Evolutionary conservation across 2,888 invertebrate species (phyloP), one percentile per base, ranked within the genome.

Genomic region (Gibbula magus): DNA sequence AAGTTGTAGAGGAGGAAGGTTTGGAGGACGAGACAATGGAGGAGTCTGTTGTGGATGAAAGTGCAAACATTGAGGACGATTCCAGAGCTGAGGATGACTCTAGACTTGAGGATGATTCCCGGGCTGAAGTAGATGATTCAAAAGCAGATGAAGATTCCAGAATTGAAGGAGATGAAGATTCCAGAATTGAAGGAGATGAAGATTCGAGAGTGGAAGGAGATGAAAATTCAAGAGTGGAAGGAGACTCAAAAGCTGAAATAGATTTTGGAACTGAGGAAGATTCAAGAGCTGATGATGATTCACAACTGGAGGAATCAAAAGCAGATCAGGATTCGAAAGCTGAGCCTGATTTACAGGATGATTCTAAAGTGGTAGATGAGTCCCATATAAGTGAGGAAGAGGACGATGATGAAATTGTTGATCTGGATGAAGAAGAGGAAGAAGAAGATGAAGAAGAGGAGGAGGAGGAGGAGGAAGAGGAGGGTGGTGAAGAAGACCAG

Each of bases 11-110:
- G 0, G 74, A 35, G 61, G 77, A 73, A 10, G 61, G 7, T 22
- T 22, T 66, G 18, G 39, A 54, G n/a, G 35, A 75, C 25, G 79
- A 79, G 35, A 66, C 20, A 10, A 76, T 29, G 45, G 80, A 52
- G 13, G 75, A 75, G 3, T 77, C 32, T 7, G 10, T 39, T 20
- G 70, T 74, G 51, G 35, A n/a, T 54, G 75, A 75, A n/a, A 75
- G 75, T 32, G 75, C 75, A 10, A 78, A 76, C 3, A 74, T 70
- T 18, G 82, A 75, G 53, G 77, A 82, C 3, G 79, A 77, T 53
- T 45, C 45, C 45, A 45, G 45, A 45, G 45, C 45, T 13, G 45
- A 45, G 10, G 45, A 45, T 13, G 45, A 45, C 45, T 45, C 45
- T 5, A 45, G 45, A 45, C 45, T 45, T 10, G 45, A 45, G 5